Conservation (phyloP, 2,113 vertebrate species). For the Mustela nigripes region DNA sequence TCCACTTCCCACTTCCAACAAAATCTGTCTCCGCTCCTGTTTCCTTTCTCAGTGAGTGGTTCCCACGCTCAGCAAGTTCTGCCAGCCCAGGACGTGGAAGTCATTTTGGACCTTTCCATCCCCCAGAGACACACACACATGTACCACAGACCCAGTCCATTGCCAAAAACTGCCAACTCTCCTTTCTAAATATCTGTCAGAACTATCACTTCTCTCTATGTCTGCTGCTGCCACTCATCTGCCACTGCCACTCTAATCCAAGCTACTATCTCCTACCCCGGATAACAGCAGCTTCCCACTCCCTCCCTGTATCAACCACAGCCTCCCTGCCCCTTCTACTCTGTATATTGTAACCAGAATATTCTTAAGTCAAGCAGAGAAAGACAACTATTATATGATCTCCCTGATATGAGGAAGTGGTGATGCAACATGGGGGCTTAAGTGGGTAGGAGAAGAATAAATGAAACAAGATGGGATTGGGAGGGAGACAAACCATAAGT, state of each 20-base stretch:
- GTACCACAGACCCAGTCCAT: neutral
- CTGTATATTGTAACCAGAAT: neutral
- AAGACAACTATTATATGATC: too few relatives aligned
- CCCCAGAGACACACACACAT: neutral
- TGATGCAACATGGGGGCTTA: too few relatives aligned
- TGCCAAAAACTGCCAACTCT: neutral
- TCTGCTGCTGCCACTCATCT: neutral
- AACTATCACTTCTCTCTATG: neutral
- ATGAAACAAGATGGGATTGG: too few relatives aligned
- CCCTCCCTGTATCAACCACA: neutral
- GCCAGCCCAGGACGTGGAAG: neutral
- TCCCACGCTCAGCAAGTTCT: neutral
- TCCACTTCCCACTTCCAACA: neutral
- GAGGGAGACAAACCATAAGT: too few relatives aligned
- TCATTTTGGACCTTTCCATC: neutral
- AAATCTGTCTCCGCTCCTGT: neutral
- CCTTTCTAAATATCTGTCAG: neutral
- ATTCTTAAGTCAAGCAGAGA: neutral
- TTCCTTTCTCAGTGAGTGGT: neutral
- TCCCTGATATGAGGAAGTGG: too few relatives aligned
- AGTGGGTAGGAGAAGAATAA: too few relatives aligned
- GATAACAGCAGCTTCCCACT: neutral
- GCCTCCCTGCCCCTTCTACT: neutral
- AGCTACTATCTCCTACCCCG: neutral
- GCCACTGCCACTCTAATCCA: neutral